Base-by-base conservation (phyloP, 2,888 invertebrate species). In the Machimus rusticus region DNA sequence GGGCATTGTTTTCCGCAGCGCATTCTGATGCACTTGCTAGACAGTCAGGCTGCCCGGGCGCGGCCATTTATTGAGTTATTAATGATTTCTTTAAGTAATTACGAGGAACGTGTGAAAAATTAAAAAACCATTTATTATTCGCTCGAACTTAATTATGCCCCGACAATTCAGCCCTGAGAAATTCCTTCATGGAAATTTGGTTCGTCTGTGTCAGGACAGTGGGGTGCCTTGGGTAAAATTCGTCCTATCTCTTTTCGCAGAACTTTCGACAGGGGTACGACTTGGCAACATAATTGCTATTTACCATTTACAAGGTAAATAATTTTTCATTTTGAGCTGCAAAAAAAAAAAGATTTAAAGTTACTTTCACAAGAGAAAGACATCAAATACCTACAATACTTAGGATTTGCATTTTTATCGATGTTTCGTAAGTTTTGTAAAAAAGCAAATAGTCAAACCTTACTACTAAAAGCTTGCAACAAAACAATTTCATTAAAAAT, bases 91-190 rank as follows among this genome's bases (percentile, higher is more conserved):
- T 31, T 19, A 34, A 74, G 28, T 43, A 85, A 74, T 85, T 74
- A 85, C 31, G 14, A 46, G 85, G 39, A 85, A 85, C 43, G 74
- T 46, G 85, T 74, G 74, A 85, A 85, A 85, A 85, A 85, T 85
- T 85, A 85, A 85, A 85, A 85, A 74, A 23, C 74, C 85, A 85
- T 85, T 85, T 43, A 85, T 85, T 85, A 85, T 37, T 37, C 8
- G 46, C 19, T 28, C 43, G 46, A 39, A 85, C 84, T 85, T 85
- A 74, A 85, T 85, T 85, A 74, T 19, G 74, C 43, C 31, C 46
- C 66, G 6, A 74, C 74, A 16, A 16, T 39, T 23, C 9, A 16
- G 31, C 31, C 5, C 43, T 51, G 14, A 16, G 74, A 28, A 66
- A 66, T 74, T 43, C 43, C 43, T 46, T 28, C 37, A 28, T 51